Evolutionary conservation across 2,113 vertebrate genomes (phyloP), one percentile per base, ranked within the genome.

Genomic region (Periophthalmodon schlosseri): DNA sequence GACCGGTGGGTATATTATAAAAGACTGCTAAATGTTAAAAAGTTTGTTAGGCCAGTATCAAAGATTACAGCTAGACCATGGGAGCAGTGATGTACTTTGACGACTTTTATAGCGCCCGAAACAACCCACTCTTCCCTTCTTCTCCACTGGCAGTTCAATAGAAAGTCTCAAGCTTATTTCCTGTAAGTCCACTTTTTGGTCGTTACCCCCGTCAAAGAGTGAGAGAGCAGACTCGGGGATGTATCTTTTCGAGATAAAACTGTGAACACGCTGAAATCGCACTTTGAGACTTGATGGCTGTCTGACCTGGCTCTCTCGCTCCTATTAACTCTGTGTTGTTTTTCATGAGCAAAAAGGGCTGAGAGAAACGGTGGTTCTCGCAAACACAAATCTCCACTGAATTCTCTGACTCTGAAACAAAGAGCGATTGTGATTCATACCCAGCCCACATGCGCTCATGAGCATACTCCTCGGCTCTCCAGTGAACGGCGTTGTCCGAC

Each of bases 1-100:
- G 95, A 96, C 80, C 95, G 97, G 97, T 98, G 82, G 93, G 95
- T 23, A 18, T 24, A 34, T 56, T 28, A 36, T 36, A 7, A 34
- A 44, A 33, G 20, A 72, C 66, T 44, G 18, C 11, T 78, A 52
- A 73, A 77, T 64, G 69, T 67, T 69, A 68, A 73, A 34, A 69
- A 39, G 58, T 60, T 50, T 44, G 66, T 71, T 46, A 16, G 56
- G 69, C 56, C 78, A 39, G 61, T 71, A 58, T 66, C 34, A 69
- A 64, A 66, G 72, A 75, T 47, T 78, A 68, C 58, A 56, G 0
- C 20, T 63, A 60, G 39, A 50, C 56, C 0, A 1, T 9, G 44
- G 64, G 67, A 72, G 49, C 75, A 36, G 50, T 1, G 0, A 70
- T 68, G 60, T 73, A 72, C 68, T 85, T 65, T 21, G 18, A 73